These are phyloP conservation scores for Caenorhabditis briggsae DNA, from an alignment of 1,140 invertebrate genomes.

Conservation along the genomic window DNA sequence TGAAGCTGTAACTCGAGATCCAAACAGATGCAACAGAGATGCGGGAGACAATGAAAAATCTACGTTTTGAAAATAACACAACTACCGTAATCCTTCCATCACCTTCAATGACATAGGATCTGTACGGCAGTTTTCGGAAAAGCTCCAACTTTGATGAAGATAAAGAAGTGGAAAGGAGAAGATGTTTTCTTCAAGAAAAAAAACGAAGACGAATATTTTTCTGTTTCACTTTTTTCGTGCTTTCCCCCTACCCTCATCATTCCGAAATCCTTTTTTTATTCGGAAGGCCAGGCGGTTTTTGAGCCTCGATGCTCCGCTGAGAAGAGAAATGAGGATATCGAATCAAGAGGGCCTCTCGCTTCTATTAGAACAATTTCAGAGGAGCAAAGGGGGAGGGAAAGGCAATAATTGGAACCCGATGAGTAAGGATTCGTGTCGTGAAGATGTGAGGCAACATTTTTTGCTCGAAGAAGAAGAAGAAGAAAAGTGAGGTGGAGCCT, in stretches of 20 bases:
- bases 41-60: no score
- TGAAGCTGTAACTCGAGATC: no score
- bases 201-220: background rate
- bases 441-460: background rate
- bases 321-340: background rate
- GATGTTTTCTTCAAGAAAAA: background rate
- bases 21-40: no score
- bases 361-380: background rate
- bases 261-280: no score
- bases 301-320: background rate
- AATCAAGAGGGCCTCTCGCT: background rate
- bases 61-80: no score
- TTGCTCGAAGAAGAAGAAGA: background rate
- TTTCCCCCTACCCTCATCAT: background rate
- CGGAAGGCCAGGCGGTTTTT: background rate
- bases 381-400: background rate
- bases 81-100: no score
- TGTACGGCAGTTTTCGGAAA: no score
- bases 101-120: no score
- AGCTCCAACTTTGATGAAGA: background rate
- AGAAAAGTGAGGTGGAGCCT: background rate
- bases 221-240: background rate
- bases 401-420: no score
- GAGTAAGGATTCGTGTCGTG: background rate
- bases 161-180: slow-evolving; percentile 5